A percentile compares a stretch with the other conserved stretches of the same genome.
These are phyloP conservation scores for Proisotoma minuta DNA, from an alignment of 2,888 invertebrate species.

Conservation along the genomic window DNA sequence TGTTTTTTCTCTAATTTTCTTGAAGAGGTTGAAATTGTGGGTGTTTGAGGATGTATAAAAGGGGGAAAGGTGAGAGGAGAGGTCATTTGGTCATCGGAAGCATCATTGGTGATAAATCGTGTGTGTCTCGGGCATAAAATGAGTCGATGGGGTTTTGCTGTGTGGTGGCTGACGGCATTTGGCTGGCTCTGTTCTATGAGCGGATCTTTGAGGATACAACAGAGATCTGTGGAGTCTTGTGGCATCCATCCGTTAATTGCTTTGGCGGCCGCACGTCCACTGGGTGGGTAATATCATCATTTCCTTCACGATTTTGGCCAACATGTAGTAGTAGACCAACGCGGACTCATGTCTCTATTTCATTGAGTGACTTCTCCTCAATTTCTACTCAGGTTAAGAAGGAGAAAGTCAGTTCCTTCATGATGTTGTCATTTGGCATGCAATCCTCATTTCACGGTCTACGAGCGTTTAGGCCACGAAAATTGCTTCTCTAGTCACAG, in stretches of 20 bases:
- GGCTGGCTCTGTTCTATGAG: conserved; percentile 15
- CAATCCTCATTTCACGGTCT: conserved; percentile 34
- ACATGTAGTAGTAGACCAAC: not conserved
- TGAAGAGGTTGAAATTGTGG: too few species aligned
- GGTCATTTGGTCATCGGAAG: too few species aligned
- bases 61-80: too few species aligned
- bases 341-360: not conserved
- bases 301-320: not conserved
- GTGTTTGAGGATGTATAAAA: too few species aligned
- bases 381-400: not conserved
- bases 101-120: too few species aligned
- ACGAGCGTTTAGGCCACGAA: conserved; percentile 25
- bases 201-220: conserved; percentile 16
- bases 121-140: too few species aligned
- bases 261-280: conserved; percentile 44
- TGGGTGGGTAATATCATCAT: conserved; percentile 38
- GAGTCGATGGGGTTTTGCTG: conserved; percentile 45
- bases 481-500: conserved; percentile 26
- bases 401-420: not conserved
- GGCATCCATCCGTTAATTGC: conserved; percentile 47
- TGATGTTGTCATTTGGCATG: conserved; percentile 18
- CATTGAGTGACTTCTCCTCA: not conserved
- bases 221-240: conserved; percentile 45
- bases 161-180: too few species aligned
- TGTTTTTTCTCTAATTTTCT: too few species aligned